Conservation (phyloP, 1,140 invertebrate genomes). For the Brevipalpus yothersi region DNA sequence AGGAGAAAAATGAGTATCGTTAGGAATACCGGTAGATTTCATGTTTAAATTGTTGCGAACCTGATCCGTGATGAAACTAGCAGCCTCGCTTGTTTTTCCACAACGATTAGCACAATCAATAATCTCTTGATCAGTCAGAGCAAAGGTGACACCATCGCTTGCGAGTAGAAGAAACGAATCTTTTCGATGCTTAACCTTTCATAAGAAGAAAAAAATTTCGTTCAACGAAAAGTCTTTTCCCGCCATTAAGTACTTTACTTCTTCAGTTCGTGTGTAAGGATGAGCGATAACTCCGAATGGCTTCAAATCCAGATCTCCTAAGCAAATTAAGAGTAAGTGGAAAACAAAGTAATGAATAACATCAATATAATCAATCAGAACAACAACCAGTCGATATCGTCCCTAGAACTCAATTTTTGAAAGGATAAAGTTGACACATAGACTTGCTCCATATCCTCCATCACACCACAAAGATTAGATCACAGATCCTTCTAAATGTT, state of each 20-base stretch:
- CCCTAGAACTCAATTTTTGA: no score
- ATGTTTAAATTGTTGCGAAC: no score
- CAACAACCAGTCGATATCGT: no score
- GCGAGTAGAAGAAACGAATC: constrained; percentile 28
- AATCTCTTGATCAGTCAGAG: constrained; percentile 27
- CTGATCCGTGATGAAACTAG: constrained; percentile 25
- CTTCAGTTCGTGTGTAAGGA: constrained; percentile 22
- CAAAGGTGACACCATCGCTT: constrained; percentile 29
- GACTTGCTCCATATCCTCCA: no score
- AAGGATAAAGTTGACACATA: no score
- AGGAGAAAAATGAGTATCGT: no score
- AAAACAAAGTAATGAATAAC: no score
- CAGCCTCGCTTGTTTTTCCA: constrained; percentile 23
- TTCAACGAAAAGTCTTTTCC: neutral
- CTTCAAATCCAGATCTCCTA: constrained; percentile 31
- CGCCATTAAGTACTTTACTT: constrained; percentile 15
- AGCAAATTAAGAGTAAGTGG: neutral
- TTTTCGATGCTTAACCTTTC: constrained; percentile 26
- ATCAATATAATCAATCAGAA: no score
- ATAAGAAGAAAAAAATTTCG: constrained; percentile 8
- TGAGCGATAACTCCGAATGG: constrained; percentile 26
- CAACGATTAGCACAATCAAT: constrained; percentile 24
- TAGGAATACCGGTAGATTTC: no score
- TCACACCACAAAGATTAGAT: no score
- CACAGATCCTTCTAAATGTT: no score